Evolutionary conservation across 2,797 vertebrate genomes (phyloP), one percentile per base, ranked within the genome.

Genomic region (Poecile montanus): DNA sequence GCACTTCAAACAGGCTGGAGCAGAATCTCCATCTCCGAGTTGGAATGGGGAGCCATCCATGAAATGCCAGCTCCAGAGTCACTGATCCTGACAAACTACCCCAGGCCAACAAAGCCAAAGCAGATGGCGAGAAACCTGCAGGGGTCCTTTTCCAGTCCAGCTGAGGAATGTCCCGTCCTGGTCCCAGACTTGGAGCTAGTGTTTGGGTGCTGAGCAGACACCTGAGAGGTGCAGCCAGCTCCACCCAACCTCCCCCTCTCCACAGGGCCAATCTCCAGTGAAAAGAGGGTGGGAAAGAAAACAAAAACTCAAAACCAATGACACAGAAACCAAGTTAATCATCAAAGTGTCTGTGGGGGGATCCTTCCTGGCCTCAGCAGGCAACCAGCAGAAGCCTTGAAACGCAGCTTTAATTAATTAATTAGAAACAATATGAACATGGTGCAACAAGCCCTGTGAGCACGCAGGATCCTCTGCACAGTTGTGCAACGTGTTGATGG

Each of bases 261-360:
- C 63, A 6, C 50, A 42, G 21, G 25, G 66, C 86, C 89, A 19
- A 78, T 42, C 87, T 78, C 47, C 85, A 72, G 57, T 2, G 61
- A 65, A 93, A 93, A 85, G 63, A 50, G 85, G 94, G 87, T 88
- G 92, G 94, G 86, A 95, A 96, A 92, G 87, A 94, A 95, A 96
- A 95, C 91, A 95, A 96, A 92, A 95, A 6, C 91, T 85, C 85
- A 27, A 85, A 94, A 22, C n/a, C 89, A 47, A 11, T 15, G 91
- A 75, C 91, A 93, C 75, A 96, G 94, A 95, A 96, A 94, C 89
- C 76, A 51, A 88, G 22, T 84, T 84, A 92, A 94, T 84, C 89
- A 94, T 85, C 95, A 84, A 74, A 96, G 81, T 29, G 36, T 16
- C 45, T 44, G 57, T 36, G 36, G 21, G 20, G 21, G 45, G 47